Base-by-base conservation (phyloP, 2,113 vertebrate species). In the Leptobrachium ailaonicum region DNA sequence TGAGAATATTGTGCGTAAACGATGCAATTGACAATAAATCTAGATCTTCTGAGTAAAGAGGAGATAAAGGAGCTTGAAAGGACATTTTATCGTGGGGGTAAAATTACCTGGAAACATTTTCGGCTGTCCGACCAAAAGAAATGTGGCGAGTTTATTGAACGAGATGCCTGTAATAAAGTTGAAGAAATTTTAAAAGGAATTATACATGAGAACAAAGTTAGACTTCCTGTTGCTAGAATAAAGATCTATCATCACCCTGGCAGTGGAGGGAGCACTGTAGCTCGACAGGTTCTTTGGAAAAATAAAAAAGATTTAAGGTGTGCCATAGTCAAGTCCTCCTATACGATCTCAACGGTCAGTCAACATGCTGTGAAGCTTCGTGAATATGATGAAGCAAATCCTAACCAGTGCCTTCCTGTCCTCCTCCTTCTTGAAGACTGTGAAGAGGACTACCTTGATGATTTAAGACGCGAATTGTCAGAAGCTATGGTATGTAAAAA, bases 241-340 rank as follows among this genome's bases (percentile, higher is more conserved):
- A 93, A 93, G 82, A 91, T 96, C 85, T 94, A 88, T 84, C 95
- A 96, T 85, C 94, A 95, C 45, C 95, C 95, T 32, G 95, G 95
- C 63, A 95, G 95, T 3, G 95, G 95, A 43, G 95, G 95, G 71
- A 96, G 94, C 82, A 95, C 95, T 67, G 91, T 95, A 41, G 92
- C 93, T 80, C 88, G 92, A 9, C 93, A 95, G 54, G 86, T 95
- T 45, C 84, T 96, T 0, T 96, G 95, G 95, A 93, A 92, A 77
- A 88, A 85, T 20, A 92, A 89, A 77, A 93, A 86, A 78, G 78
- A 86, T 8, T 83, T 94, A 2, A 87, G 92, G 62, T 95, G 95
- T 85, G 94, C 87, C 0, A 86, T 94, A 56, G 88, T 94, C 66
- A 95, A 91, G 73, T 20, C 87, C 1, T 90, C 88, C 0, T 89